These are phyloP conservation scores for Scolopax rusticola DNA, from an alignment of 2,797 vertebrate genomes.

Conservation along the genomic window DNA sequence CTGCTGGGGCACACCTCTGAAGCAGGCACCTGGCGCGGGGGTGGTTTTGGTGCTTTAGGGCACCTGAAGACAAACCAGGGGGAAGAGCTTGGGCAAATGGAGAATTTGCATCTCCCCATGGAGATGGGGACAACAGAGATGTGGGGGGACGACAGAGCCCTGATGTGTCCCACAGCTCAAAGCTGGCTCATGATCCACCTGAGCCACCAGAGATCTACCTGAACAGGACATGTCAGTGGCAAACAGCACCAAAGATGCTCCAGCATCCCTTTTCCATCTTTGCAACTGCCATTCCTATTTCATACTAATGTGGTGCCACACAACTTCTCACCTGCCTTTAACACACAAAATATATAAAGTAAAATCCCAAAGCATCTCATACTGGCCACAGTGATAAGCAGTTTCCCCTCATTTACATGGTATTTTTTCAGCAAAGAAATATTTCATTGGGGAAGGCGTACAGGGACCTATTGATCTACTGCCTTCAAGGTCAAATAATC, in stretches of 20 bases:
- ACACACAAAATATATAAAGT: not conserved
- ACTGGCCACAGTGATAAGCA: not conserved
- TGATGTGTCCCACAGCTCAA: fast-evolving
- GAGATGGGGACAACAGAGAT: not conserved
- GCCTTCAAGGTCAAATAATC: not conserved
- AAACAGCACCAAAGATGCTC: not conserved
- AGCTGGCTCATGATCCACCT: not conserved
- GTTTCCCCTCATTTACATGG: not conserved
- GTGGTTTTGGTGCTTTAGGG: not conserved
- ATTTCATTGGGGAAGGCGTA: not conserved
- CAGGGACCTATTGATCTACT: not conserved
- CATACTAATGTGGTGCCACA: not conserved
- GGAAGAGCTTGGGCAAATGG: not conserved
- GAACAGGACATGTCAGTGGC: not conserved
- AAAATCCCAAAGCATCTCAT: not conserved
- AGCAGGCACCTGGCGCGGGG: fast-evolving
- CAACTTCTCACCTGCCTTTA: not conserved
- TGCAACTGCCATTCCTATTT: not conserved
- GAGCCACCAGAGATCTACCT: not conserved
- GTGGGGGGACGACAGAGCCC: fast-evolving
- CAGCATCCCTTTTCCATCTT: not conserved
- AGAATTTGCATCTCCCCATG: not conserved
- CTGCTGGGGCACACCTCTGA: not conserved
- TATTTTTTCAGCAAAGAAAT: not conserved
- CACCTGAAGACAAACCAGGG: not conserved